Evolutionary conservation across 2,888 invertebrate genomes (phyloP).

Genomic region (Amphiduros pacificus): DNA sequence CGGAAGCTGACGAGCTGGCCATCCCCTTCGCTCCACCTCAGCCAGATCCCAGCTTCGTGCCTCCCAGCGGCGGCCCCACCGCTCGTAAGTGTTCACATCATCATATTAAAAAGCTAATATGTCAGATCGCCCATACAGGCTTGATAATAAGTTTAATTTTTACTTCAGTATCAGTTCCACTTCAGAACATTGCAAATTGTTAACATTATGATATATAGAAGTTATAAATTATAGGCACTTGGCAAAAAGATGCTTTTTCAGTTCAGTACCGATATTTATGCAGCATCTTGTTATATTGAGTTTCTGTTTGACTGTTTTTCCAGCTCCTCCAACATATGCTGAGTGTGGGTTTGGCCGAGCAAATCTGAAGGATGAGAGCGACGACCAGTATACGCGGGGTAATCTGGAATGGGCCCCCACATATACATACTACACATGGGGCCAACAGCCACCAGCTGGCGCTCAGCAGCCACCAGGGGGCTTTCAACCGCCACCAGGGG

Average conservation of each 20-base stretch:
- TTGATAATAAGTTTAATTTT: no score
- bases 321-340: conserved; percentile 51
- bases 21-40: no score
- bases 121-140: no score
- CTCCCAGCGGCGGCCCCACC: no score
- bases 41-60: no score
- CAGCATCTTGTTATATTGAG: neutral
- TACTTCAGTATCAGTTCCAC: no score
- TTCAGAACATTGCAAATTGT: no score
- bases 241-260: neutral
- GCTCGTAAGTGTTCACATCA: no score
- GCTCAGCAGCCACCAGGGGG: neutral
- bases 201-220: no score
- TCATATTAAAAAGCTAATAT: no score
- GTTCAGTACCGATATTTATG: neutral
- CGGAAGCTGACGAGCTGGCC: no score
- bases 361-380: conserved; percentile 38
- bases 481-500: neutral
- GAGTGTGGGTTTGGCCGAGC: conserved; percentile 39
- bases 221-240: no score
- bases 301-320: neutral
- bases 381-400: conserved; percentile 45
- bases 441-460: neutral
- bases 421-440: conserved; percentile 48
- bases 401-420: conserved; percentile 43